Percentiles rank a stretch among this genome's conserved stretches.
These are phyloP conservation scores for Mesocricetus auratus DNA, from an alignment of 2,113 vertebrate species.

Conservation along the genomic window DNA sequence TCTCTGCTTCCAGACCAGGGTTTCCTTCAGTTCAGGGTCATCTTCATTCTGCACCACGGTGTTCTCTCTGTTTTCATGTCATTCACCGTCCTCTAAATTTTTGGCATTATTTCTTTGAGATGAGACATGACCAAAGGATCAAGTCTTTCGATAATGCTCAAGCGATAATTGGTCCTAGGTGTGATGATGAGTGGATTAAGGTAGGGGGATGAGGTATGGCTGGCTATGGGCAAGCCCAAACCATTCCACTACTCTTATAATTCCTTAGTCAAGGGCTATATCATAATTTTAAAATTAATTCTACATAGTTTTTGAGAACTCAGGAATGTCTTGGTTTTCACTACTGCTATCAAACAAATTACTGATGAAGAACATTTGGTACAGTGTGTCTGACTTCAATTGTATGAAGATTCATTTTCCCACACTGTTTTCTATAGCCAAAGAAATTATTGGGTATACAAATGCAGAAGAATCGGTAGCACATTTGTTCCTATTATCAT, in stretches of 20 bases:
- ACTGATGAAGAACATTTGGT: neutral
- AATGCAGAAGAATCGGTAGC: neutral
- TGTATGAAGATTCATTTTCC: neutral
- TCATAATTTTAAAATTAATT: neutral
- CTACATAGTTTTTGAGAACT: neutral
- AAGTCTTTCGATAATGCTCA: neutral
- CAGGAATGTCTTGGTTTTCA: neutral
- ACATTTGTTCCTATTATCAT: neutral
- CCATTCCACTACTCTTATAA: accelerated
- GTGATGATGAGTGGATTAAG: neutral
- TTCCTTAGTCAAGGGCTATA: neutral
- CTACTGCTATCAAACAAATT: neutral
- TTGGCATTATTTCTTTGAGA: neutral
- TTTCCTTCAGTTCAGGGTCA: no score
- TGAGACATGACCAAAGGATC: neutral
- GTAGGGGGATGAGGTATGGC: no score
- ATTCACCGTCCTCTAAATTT: neutral
- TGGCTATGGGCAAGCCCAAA: neutral
- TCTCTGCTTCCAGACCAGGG: neutral
- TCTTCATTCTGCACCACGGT: neutral
- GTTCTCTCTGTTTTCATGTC: neutral
- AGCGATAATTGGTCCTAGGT: neutral
- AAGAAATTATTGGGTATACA: neutral
- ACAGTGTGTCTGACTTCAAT: neutral
- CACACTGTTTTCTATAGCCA: neutral